Evolutionary conservation across 2,888 invertebrate genomes (phyloP), one percentile per base, ranked within the genome.

Genomic region (Tetheella fluctuosa): DNA sequence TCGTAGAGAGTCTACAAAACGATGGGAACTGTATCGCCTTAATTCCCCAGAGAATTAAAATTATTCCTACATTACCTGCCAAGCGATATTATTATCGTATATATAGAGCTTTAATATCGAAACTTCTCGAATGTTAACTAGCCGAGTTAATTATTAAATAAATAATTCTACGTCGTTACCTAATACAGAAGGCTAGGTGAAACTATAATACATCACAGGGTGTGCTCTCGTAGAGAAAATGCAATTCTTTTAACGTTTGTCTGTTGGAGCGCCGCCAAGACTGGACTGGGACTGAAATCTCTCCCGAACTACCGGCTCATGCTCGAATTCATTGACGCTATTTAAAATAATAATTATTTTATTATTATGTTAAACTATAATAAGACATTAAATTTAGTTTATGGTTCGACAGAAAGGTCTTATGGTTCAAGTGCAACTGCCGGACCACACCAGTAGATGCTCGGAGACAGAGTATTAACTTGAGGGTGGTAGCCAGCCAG

Each of bases 171-270:
- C n/a, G 17, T 42, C 39, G 15, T 7, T n/a, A 42, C 5, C 2
- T 48, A 48, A 20, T 48, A 48, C n/a, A 20, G 48, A 10, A 8
- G 20, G 48, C 48, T 17, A 42, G 2, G 39, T 39, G 15, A 39
- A 42, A 17, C 42, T 10, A 20, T 48, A n/a, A 48, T 48, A 48
- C 48, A 48, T 59, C 34, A 20, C 52, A 56, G 37, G 48, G 30
- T 37, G 52, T 52, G n/a, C 15, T 52, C 15, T n/a, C 20, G 23
- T 10, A 48, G 37, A 54, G 59, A 58, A 61, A 62, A 61, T 62
- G 64, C 64, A 64, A 66, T 62, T 52, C 57, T 58, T 59, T 59
- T 61, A 58, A 56, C 62, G 57, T 48, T 34, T 59, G 65, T 56
- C 17, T 3, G 17, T 48, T 48, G 48, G 48, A 7, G 48, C 17